Evolutionary conservation across 1,140 invertebrate species (phyloP).

Genomic region (Musca vetustissima): DNA sequence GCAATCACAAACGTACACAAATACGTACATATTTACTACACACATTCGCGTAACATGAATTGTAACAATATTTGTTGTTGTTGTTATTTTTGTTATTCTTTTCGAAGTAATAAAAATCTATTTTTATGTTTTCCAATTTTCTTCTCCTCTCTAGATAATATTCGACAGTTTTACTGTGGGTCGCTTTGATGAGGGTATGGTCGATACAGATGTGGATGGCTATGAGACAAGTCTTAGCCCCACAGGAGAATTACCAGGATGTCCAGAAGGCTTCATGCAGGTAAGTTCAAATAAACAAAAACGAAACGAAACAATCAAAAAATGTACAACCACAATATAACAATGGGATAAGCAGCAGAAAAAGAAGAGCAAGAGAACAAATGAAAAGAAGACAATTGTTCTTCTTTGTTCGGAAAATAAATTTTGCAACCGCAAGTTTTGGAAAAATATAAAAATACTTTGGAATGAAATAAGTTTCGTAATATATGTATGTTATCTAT

Average conservation of each 20-base stretch:
- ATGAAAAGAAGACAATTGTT: neutral
- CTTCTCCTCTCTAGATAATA: slow-evolving; percentile 60
- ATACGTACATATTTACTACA: too few species aligned
- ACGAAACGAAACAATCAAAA: neutral
- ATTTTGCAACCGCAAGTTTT: too few species aligned
- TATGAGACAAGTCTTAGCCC: slow-evolving; percentile 52
- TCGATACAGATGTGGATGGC: slow-evolving; percentile 53
- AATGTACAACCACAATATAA: neutral
- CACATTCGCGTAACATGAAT: too few species aligned
- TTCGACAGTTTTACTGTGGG: slow-evolving; percentile 84
- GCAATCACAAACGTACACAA: too few species aligned
- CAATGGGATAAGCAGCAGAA: neutral
- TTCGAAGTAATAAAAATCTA: too few species aligned
- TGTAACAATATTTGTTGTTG: too few species aligned
- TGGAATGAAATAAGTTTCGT: too few species aligned
- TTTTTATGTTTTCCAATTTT: neutral
- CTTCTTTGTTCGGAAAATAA: neutral
- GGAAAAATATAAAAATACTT: too few species aligned
- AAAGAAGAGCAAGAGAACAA: neutral
- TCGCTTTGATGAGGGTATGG: slow-evolving; percentile 64
- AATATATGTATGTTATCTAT: too few species aligned
- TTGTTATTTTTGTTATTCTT: too few species aligned
- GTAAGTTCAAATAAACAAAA: slow-evolving; percentile 50
- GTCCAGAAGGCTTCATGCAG: slow-evolving; percentile 81
- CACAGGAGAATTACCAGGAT: slow-evolving; percentile 62